phyloP scores from a whole-genome alignment of 2,113 vertebrate species.

The Cyanistes caeruleus region DNA sequence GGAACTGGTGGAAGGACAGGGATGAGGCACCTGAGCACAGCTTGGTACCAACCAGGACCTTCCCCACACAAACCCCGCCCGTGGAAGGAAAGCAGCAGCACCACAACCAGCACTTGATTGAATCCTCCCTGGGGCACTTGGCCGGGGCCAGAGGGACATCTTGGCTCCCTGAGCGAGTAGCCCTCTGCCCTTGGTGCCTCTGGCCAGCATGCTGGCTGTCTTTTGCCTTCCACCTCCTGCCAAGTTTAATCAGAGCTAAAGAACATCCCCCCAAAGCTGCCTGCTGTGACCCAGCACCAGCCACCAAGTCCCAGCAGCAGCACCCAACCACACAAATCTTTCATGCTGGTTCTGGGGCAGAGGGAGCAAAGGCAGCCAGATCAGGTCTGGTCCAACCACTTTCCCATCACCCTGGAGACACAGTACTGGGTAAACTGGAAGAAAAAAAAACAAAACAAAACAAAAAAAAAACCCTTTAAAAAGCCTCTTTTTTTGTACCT shows the following conservation, averaged over 20 bases:
- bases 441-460: neutral
- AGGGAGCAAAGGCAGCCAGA: neutral
- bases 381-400: rapidly evolving
- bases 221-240: neutral
- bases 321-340: neutral
- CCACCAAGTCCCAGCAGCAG: neutral
- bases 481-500: neutral
- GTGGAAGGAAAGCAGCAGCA: neutral
- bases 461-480: neutral
- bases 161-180: neutral
- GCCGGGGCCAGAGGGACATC: neutral
- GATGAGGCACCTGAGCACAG: rapidly evolving
- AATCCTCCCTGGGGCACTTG: neutral
- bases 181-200: neutral
- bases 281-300: neutral
- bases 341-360: neutral
- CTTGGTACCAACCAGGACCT: rapidly evolving
- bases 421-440: neutral
- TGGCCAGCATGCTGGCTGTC: neutral
- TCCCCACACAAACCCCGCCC: rapidly evolving
- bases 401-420: neutral
- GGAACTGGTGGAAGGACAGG: neutral
- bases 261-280: neutral
- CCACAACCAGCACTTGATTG: neutral
- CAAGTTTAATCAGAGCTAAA: neutral